Percentiles rank a stretch among this genome's conserved stretches.
Evolutionary conservation across 2,888 invertebrate species (phyloP).

Genomic region (Hemicrepidius hirtus): DNA sequence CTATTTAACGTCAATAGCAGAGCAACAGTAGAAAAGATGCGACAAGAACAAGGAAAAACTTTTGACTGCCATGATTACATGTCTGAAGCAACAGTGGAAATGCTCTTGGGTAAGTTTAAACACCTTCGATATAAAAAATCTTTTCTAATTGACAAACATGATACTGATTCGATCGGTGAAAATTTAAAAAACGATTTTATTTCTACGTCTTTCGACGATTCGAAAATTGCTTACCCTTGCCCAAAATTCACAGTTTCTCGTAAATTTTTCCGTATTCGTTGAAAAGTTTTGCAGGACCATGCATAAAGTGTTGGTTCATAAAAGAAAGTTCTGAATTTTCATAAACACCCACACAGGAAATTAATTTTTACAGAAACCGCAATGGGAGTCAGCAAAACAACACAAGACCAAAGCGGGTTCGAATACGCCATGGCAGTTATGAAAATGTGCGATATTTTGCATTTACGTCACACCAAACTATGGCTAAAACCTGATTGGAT

Average conservation of each 20-base stretch:
- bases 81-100: conserved; percentile 90
- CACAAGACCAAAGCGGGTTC: conserved; percentile 87
- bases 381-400: conserved; percentile 90
- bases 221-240: no score
- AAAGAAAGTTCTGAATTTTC: no score
- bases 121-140: no score
- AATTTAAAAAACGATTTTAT: not conserved
- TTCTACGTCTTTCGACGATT: no score
- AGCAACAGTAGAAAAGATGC: conserved; percentile 83
- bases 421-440: conserved; percentile 92
- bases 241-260: no score
- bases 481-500: conserved; percentile 86
- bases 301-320: no score
- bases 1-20: conserved; percentile 89
- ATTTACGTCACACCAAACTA: conserved; percentile 86
- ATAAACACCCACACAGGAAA: no score
- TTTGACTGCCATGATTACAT: conserved; percentile 90
- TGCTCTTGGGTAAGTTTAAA: conserved; percentile 71
- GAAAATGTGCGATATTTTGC: conserved; percentile 92
- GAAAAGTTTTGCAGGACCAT: no score
- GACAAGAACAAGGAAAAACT: conserved; percentile 80
- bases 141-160: no score
- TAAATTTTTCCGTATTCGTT: no score
- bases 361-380: conserved; percentile 80
- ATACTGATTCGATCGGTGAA: no score